These are phyloP conservation scores for Tinamus major DNA, from an alignment of 2,797 vertebrate genomes.

Conservation along the genomic window DNA sequence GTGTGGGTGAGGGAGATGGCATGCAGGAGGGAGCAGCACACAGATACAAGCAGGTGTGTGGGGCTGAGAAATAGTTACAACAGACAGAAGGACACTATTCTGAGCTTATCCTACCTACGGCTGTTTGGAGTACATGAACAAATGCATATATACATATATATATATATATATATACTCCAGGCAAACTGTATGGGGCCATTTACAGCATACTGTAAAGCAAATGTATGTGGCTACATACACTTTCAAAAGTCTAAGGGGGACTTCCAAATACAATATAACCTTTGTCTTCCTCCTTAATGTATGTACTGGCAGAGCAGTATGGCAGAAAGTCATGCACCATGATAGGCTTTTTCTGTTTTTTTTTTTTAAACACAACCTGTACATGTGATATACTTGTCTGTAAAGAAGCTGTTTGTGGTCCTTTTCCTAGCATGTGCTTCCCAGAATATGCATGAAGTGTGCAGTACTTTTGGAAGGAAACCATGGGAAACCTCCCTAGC, in stretches of 20 bases:
- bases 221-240: not conserved
- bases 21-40: not conserved
- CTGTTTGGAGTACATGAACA: not conserved
- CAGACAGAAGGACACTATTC: fast-evolving
- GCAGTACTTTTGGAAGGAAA: not conserved
- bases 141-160: too few relatives aligned
- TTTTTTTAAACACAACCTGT: not conserved
- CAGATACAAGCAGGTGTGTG: fast-evolving
- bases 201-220: not conserved
- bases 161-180: too few relatives aligned
- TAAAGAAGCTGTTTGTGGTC: not conserved
- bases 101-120: not conserved
- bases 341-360: not conserved
- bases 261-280: not conserved
- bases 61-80: not conserved
- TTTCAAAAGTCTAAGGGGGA: not conserved
- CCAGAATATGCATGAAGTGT: not conserved
- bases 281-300: not conserved
- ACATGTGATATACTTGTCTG: not conserved
- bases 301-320: not conserved
- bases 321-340: not conserved
- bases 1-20: not conserved
- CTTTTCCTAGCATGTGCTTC: not conserved
- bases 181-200: not conserved
- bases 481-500: not conserved